Evolutionary conservation across 1,140 invertebrate genomes (phyloP).

Genomic region (Drosophila pectinifera): DNA sequence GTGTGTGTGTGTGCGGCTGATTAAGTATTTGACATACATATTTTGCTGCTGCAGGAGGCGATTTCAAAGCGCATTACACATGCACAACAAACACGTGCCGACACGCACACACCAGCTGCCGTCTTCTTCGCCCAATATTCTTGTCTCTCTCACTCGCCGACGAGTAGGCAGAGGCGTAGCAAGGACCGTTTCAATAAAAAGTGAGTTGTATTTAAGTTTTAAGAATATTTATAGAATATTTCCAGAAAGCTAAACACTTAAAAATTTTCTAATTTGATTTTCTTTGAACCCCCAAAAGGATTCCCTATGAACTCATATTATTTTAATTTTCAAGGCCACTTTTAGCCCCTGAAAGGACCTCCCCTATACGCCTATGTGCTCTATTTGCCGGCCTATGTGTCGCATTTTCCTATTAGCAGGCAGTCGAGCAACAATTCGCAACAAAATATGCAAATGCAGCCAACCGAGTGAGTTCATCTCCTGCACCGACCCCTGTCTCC

Average conservation of each 20-base stretch:
- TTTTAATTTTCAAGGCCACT: not conserved
- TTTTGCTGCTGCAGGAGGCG: constrained; percentile 50
- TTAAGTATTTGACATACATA: constrained; percentile 81
- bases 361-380: not conserved
- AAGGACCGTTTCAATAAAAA: not conserved
- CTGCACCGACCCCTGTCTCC: not conserved
- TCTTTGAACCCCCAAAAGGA: too few relatives aligned
- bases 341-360: not conserved
- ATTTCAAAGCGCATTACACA: constrained; percentile 75
- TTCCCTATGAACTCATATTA: too few relatives aligned
- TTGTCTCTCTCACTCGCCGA: not conserved
- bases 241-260: too few relatives aligned
- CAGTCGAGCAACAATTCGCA: constrained; percentile 75
- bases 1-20: constrained; percentile 62
- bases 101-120: constrained; percentile 49
- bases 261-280: too few relatives aligned
- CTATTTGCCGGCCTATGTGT: constrained; percentile 43
- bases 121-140: constrained; percentile 8
- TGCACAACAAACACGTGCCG: constrained; percentile 76
- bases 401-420: constrained; percentile 79
- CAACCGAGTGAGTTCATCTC: constrained; percentile 58
- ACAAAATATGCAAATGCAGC: constrained; percentile 80
- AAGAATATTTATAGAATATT: too few relatives aligned
- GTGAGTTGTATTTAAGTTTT: not conserved
- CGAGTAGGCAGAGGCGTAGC: not conserved